Evolutionary conservation across 2,797 vertebrate genomes (phyloP).

Genomic region (Muscicapa comitata): DNA sequence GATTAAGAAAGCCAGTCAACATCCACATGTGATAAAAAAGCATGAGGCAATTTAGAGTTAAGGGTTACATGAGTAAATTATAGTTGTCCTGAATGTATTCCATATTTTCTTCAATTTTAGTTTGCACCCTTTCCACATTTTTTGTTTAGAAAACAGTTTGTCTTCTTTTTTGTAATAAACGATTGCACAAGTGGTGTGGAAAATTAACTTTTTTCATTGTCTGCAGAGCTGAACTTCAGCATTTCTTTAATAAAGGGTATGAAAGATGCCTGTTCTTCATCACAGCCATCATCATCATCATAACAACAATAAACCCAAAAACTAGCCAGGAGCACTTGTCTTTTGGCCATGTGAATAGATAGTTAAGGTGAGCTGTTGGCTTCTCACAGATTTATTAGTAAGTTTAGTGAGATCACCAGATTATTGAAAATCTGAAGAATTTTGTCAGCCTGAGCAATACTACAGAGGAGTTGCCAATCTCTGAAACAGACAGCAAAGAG

Average conservation of each 20-base stretch:
- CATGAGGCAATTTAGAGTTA: background rate
- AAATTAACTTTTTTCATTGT: background rate
- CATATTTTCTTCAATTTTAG: background rate
- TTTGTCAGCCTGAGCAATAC: background rate
- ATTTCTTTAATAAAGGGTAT: background rate
- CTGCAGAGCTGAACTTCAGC: background rate
- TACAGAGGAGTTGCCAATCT: background rate
- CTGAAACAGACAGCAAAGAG: background rate
- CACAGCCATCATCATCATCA: background rate
- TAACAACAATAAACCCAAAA: background rate
- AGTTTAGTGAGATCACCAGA: background rate
- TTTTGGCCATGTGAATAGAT: background rate
- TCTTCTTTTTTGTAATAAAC: background rate
- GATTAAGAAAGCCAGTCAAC: background rate
- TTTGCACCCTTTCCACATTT: background rate
- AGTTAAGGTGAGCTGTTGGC: background rate
- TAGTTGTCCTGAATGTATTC: background rate
- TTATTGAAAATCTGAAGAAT: background rate
- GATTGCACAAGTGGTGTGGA: background rate
- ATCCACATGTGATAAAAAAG: background rate
- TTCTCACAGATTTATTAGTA: background rate
- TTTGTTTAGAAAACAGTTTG: background rate
- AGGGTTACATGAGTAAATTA: background rate
- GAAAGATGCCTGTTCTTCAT: background rate
- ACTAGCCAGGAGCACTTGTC: background rate